Percentiles rank a stretch among this genome's conserved stretches.
Evolutionary conservation across 2,113 vertebrate species (phyloP).

Genomic region (Isichthys henryi): DNA sequence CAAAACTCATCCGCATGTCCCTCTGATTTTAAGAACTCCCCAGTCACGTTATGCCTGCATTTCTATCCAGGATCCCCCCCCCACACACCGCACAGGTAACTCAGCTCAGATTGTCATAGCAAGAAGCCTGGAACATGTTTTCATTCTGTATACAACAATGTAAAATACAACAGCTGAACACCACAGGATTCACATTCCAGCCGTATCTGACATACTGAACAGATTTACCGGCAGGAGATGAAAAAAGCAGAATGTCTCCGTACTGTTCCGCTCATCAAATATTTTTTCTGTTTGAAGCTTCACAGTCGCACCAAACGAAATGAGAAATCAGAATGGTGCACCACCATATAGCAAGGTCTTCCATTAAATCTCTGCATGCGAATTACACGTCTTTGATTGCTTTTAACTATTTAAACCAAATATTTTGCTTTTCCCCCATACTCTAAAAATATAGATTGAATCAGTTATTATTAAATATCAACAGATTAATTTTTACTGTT

Average conservation of each 20-base stretch:
- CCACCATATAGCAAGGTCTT: not conserved
- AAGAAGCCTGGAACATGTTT: conserved; percentile 11
- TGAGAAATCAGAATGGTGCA: not conserved
- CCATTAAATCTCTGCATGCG: not conserved
- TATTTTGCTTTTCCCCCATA: not conserved
- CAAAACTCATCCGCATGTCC: not conserved
- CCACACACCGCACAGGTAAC: not conserved
- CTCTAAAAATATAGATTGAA: not conserved
- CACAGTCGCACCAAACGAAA: not conserved
- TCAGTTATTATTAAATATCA: not conserved
- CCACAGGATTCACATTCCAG: conserved; percentile 50
- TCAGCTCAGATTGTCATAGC: not conserved
- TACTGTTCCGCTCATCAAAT: conserved; percentile 29
- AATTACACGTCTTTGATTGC: not conserved
- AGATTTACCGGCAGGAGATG: conserved; percentile 48
- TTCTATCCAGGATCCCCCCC: not conserved
- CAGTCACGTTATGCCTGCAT: not conserved
- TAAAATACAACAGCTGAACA: conserved; percentile 30
- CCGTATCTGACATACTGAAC: conserved; percentile 58
- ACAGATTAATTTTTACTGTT: not conserved
- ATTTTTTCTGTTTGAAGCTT: not conserved
- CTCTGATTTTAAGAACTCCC: not conserved
- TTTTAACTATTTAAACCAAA: not conserved
- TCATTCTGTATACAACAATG: conserved; percentile 46
- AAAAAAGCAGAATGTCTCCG: conserved; percentile 21